Conservation (phyloP, 2,113 vertebrate genomes). For the Macroglossus sobrinus region DNA sequence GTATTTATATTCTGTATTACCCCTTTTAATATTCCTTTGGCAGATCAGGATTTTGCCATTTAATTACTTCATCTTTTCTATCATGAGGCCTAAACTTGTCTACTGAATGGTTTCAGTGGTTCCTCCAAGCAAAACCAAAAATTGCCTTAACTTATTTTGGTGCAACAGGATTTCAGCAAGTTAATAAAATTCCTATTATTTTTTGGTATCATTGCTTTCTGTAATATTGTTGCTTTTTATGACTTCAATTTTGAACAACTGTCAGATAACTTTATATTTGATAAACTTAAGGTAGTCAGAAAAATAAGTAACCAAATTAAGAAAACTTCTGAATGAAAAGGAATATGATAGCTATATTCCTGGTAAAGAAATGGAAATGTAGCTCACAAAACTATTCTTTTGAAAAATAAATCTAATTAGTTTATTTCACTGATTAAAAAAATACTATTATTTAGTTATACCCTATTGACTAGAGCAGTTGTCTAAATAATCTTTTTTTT, state of each 20-base stretch:
- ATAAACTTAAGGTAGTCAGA: conserved; percentile 10
- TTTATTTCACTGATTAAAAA: not conserved
- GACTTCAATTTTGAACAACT: conserved; percentile 34
- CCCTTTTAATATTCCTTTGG: not conserved
- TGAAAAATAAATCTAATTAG: conserved; percentile 29
- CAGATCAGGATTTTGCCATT: not conserved
- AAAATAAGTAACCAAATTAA: conserved; percentile 8
- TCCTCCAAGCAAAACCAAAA: conserved; percentile 1
- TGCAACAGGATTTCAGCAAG: not conserved
- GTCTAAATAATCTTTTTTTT: not conserved
- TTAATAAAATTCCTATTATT: conserved; percentile 17
- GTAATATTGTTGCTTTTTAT: conserved; percentile 18
- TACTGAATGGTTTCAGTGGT: not conserved
- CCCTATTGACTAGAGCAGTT: not conserved
- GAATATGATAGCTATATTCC: conserved; percentile 30
- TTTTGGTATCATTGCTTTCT: conserved; percentile 26
- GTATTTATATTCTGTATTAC: not conserved
- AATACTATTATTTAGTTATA: not conserved
- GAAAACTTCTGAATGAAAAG: conserved; percentile 36
- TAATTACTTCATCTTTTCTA: not conserved
- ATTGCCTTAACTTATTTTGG: conserved; percentile 13
- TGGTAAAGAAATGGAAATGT: conserved; percentile 48
- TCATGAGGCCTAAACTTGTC: not conserved
- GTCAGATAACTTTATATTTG: conserved; percentile 28
- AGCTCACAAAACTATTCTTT: conserved; percentile 27